Base-by-base conservation (phyloP, 2,797 vertebrate genomes). In the Podarcis siculus region DNA sequence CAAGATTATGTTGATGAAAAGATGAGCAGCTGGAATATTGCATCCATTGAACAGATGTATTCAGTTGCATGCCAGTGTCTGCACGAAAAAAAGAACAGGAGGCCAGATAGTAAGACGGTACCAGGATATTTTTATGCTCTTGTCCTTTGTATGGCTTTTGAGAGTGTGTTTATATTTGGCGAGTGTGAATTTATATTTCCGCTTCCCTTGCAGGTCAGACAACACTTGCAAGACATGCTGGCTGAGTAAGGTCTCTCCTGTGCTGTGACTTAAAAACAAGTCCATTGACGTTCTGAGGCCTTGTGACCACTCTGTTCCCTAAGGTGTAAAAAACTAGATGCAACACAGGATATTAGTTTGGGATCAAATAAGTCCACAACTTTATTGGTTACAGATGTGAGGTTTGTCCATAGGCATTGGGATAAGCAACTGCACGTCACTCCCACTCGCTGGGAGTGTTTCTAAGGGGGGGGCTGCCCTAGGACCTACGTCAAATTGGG, bases 21-120 rank as follows among this genome's bases (percentile, higher is more conserved):
- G 95, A 98, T 99, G 97, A 93, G 27, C 7, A 97, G 97, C 87
- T 97, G 96, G 94, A 96, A 97, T 89, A 88, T 93, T 83, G 79
- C 93, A 89, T 96, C 98, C 37, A 89, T 97, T 89, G 96, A 98
- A 95, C 97, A 93, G 58, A 94, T 98, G 94, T 99, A 98, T 94
- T 94, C 95, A 37, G 6, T 98, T 95, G 98, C 98, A 82, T 96
- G 95, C 69, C 97, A 83, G 73, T 99, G 99, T 92, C 97, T 99
- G 87, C 96, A 97, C 71, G 98, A 99, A 86, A 98, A 97, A 91
- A 99, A 99, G 91, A 98, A 42, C 92, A 97, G 97, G 92, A 97
- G 99, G 71, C 98, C 98, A 2, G 92, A 97, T 88, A 97, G 98
- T 88, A 96, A 95, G 83, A 97, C 96, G 98, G 99, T 99, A 96